Conservation (phyloP, 2,797 vertebrate genomes). For the Notoglanidium macrostoma region DNA sequence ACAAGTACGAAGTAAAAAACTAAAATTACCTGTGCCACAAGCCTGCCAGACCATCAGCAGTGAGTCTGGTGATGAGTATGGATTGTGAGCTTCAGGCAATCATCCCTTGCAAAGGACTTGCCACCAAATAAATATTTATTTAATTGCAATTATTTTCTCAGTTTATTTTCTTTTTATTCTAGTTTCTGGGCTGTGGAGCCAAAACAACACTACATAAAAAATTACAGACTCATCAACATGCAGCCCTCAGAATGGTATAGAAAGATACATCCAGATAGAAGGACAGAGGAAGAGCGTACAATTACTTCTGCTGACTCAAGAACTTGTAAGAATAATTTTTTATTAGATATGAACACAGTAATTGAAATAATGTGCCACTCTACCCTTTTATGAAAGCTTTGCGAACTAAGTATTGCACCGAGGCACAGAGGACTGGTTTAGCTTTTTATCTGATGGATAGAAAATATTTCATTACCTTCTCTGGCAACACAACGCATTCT, state of each 20-base stretch:
- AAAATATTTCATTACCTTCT: conserved; percentile 25
- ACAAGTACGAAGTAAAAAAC: neutral
- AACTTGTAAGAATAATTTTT: neutral
- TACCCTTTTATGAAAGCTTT: neutral
- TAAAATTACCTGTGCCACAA: neutral
- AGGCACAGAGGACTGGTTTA: neutral
- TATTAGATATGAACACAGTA: neutral
- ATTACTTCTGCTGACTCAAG: neutral
- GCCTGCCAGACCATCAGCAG: neutral
- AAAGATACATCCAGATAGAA: neutral
- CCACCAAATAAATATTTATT: neutral
- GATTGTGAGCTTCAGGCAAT: neutral
- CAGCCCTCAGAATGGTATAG: neutral
- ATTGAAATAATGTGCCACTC: neutral
- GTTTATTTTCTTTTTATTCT: neutral
- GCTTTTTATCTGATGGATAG: neutral
- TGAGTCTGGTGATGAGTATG: neutral
- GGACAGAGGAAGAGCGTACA: conserved; percentile 3
- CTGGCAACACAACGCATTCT: neutral
- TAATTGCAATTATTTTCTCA: neutral
- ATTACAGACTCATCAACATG: neutral
- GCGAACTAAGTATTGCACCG: neutral
- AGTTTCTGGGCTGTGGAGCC: neutral
- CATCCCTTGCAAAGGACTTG: neutral
- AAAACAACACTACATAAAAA: neutral